phyloP scores from a whole-genome alignment of 2,113 vertebrate species.

The Semicossyphus pulcher region DNA sequence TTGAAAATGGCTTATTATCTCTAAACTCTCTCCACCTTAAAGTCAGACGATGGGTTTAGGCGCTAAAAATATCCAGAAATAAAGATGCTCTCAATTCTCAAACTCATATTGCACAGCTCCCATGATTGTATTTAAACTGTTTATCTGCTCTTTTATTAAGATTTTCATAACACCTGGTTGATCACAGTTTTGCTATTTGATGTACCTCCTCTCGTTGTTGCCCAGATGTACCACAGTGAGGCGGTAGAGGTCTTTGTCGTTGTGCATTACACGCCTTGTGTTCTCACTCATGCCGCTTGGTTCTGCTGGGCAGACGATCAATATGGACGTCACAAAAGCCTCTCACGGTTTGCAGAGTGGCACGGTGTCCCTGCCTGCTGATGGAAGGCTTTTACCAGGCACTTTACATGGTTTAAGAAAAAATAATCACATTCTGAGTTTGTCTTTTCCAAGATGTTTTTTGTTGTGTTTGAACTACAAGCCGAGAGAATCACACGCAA shows the following conservation, averaged over 20 bases:
- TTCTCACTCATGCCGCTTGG: constrained; percentile 13
- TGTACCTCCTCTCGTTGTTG: background rate
- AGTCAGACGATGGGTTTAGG: no score
- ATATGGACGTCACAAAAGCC: constrained; percentile 25
- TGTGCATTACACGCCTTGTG: background rate
- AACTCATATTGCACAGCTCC: background rate
- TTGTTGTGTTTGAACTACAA: constrained; percentile 37
- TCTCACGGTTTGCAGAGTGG: constrained; percentile 11
- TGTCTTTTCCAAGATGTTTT: constrained; percentile 5
- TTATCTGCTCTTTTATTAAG: no score
- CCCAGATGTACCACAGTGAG: constrained; percentile 57
- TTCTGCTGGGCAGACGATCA: constrained; percentile 29
- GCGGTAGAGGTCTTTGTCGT: constrained; percentile 50
- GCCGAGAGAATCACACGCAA: constrained; percentile 28
- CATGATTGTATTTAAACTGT: no score
- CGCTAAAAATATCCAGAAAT: no score
- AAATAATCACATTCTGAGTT: constrained; percentile 17
- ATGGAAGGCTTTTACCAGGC: constrained; percentile 26
- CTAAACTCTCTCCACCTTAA: no score
- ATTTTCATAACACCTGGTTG: constrained; percentile 10
- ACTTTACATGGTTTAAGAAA: constrained; percentile 26
- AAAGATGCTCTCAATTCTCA: no score
- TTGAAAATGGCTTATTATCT: background rate
- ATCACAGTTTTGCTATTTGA: background rate
- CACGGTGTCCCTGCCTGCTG: constrained; percentile 11